Evolutionary conservation across 2,797 vertebrate species (phyloP).

Genomic region (Hephaestus fuliginosus): DNA sequence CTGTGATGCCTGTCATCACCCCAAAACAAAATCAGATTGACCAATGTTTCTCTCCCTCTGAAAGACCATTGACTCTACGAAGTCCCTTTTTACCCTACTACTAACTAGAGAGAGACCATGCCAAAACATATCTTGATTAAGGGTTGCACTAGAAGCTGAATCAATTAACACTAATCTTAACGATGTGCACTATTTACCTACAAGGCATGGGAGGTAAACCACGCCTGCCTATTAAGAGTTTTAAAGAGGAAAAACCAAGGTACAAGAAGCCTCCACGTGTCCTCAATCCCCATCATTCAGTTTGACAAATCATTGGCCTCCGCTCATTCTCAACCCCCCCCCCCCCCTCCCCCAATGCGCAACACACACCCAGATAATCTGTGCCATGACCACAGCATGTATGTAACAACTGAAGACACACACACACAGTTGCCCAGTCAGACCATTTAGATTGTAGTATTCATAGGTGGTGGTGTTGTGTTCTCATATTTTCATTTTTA

Average conservation of each 20-base stretch:
- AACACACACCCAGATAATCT: slow-evolving; percentile 34
- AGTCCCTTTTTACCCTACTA: slow-evolving; percentile 54
- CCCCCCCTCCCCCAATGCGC: slow-evolving; percentile 19
- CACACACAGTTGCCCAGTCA: slow-evolving; percentile 49
- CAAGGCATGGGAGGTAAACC: slow-evolving; percentile 73
- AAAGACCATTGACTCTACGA: slow-evolving; percentile 58
- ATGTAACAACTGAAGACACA: slow-evolving; percentile 37
- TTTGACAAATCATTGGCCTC: slow-evolving; percentile 69
- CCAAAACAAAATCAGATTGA: slow-evolving; percentile 56
- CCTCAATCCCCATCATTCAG: slow-evolving; percentile 49
- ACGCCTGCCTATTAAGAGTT: slow-evolving; percentile 74
- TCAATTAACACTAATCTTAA: slow-evolving; percentile 85
- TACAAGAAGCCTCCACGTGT: slow-evolving; percentile 55
- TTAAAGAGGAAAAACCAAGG: slow-evolving; percentile 68
- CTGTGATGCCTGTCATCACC: slow-evolving; percentile 62
- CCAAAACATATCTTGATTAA: slow-evolving; percentile 80
- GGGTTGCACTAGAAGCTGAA: slow-evolving; percentile 85
- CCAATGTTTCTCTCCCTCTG: slow-evolving; percentile 55
- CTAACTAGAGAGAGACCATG: slow-evolving; percentile 77
- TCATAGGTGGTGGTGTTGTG: slow-evolving; percentile 66
- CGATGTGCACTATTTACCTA: slow-evolving; percentile 84
- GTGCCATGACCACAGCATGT: slow-evolving; percentile 63
- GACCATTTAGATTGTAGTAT: slow-evolving; percentile 57
- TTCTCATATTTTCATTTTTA: slow-evolving; percentile 45
- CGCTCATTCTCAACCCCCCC: slow-evolving; percentile 50